Evolutionary conservation across 1,140 invertebrate genomes (phyloP), one percentile per base, ranked within the genome.

Genomic region (Calosoma granatense): DNA sequence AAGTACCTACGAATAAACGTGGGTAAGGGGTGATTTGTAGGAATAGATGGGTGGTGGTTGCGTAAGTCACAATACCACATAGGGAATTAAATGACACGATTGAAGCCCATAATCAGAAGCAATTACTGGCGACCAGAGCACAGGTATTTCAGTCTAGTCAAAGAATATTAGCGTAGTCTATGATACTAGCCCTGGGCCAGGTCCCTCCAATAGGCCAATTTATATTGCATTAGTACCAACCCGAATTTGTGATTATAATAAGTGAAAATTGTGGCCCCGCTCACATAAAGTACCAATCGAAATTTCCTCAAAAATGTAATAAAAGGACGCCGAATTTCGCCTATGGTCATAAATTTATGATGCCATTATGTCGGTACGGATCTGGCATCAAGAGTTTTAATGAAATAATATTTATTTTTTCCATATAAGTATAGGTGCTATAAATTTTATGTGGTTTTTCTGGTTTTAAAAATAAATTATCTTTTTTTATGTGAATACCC

Each of bases 1-100:
- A n/a, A n/a, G n/a, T n/a, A n/a, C n/a, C n/a, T n/a, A n/a, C n/a
- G n/a, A n/a, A n/a, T n/a, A n/a, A n/a, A n/a, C n/a, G n/a, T n/a
- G n/a, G n/a, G n/a, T n/a, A n/a, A n/a, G n/a, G n/a, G n/a, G n/a
- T n/a, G n/a, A n/a, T n/a, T n/a, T n/a, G n/a, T n/a, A n/a, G n/a
- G n/a, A n/a, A n/a, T n/a, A n/a, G n/a, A n/a, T 47, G 43, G 9
- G 17, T 15, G 17, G 17, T 14, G 19, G 43, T 53, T 20, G 9
- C 41, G 41, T 47, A 47, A 47, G 19, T 53, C 9, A 53, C 51
- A 53, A 53, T 53, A 53, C 51, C 51, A 53, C 51, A 53, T 12
- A 9, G 20, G 12, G 15, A 53, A 53, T 53, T 53, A 53, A 53
- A 53, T 53, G 51, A 53, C 51, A 53, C 21, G 3, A 20, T 2